Base-by-base conservation (phyloP, 2,113 vertebrate genomes). In the Caracal caracal region DNA sequence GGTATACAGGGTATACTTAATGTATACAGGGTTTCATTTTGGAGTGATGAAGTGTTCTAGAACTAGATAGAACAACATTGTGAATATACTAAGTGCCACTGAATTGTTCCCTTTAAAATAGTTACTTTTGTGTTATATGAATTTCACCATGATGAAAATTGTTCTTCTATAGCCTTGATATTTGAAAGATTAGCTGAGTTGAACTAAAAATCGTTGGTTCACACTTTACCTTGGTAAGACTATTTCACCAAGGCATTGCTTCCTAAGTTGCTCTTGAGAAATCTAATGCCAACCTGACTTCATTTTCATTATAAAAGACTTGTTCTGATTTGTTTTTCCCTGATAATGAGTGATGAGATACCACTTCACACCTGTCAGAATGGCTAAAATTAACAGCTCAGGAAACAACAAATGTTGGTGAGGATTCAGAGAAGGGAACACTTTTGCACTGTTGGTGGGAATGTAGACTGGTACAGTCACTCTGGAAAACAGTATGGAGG, bases 211-310 rank as follows among this genome's bases (percentile, higher is more conserved):
- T 33, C 15, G 28, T 59, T 56, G 26, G 17, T 76, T 83, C 40
- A 56, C 6, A 17, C 10, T 53, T 88, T 2, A 3, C 35, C 5
- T 59, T 47, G 13, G 40, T 24, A 68, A 65, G 20, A 83, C 28
- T 33, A 26, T 84, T 86, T 95, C 53, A 53, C 11, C 56, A 66
- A 10, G n/a, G 13, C 65, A 40, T 68, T 47, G 28, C 11, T 88
- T 80, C 71, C 47, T n/a, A 87, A 94, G 35, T n/a, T 66, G 37
- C 70, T 80, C 49, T 51, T 79, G 15, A 61, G 93, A 93, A 87
- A 90, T 79, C 68, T 79, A 47, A 71, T 51, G 66, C 17, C 53
- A 70, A 81, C 5, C 73, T 65, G 15, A 71, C n/a, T 92, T 76
- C 84, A 24, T 90, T 53, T 89, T 71, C 43, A 70, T 92, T 49